Conservation (phyloP, 2,888 invertebrate genomes). For the Xiphydria camelus region DNA sequence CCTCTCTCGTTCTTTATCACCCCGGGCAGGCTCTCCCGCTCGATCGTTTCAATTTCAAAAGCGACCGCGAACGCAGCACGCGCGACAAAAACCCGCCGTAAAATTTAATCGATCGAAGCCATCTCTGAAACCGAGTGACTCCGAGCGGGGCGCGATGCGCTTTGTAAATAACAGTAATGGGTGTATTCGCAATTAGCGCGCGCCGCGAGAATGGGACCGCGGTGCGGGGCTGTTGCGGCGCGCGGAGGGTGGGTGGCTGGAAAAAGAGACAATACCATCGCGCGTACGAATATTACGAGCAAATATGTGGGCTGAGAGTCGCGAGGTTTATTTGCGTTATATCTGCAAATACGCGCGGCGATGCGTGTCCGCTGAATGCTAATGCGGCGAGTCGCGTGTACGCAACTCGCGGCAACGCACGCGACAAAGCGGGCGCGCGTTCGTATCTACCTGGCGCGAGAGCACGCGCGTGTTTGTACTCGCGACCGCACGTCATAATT, state of each 20-base stretch:
- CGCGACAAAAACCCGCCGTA: not conserved
- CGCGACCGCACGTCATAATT: conserved; percentile 30
- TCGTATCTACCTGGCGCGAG: no score
- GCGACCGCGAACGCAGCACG: not conserved
- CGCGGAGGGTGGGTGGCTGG: not conserved
- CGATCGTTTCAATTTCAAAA: no score
- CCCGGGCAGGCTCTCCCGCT: not conserved
- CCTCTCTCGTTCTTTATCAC: not conserved
- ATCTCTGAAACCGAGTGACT: not conserved
- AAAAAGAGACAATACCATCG: not conserved
- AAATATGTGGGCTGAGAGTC: conserved; percentile 25
- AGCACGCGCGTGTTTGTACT: no score
- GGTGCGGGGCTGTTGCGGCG: not conserved
- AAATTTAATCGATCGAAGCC: not conserved
- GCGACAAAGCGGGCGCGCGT: not conserved
- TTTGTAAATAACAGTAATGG: conserved; percentile 34
- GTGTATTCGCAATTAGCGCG: conserved; percentile 32
- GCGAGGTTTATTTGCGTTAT: conserved; percentile 42
- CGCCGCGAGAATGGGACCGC: conserved; percentile 15
- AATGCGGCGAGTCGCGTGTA: conserved; percentile 24
- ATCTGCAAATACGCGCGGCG: conserved; percentile 44
- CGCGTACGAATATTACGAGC: conserved; percentile 24
- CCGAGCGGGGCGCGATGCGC: not conserved
- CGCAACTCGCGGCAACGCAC: not conserved
- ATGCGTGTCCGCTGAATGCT: conserved; percentile 40